Evolutionary conservation across 2,797 vertebrate genomes (phyloP).

Genomic region (Cyprinodon diabolis): DNA sequence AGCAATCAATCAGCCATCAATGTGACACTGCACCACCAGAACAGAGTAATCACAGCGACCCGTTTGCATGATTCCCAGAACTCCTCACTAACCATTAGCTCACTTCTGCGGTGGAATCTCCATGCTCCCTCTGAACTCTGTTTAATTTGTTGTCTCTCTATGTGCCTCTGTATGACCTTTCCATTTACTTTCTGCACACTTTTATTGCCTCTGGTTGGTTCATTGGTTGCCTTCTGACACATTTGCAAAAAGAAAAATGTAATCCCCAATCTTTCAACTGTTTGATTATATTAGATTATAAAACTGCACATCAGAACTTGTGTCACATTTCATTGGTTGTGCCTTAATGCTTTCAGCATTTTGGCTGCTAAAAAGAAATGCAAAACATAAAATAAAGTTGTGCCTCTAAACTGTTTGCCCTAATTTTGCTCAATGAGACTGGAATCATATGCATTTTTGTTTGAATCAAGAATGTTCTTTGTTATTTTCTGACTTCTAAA

Average conservation of each 20-base stretch:
- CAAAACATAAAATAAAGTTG: not conserved
- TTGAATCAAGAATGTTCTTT: not conserved
- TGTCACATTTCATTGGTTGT: not conserved
- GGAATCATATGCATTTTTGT: not conserved
- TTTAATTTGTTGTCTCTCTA: not conserved
- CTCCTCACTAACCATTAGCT: conserved; percentile 22
- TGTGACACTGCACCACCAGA: conserved; percentile 50
- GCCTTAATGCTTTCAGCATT: not conserved
- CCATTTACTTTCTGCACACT: conserved; percentile 44
- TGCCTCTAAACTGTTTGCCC: not conserved
- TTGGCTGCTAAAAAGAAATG: not conserved
- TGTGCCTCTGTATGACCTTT: conserved; percentile 27
- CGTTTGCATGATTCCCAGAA: conserved; percentile 14
- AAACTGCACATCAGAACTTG: not conserved
- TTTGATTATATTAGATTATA: too few species aligned
- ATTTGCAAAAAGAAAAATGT: not conserved
- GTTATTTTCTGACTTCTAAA: not conserved
- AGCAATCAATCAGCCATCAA: conserved; percentile 66
- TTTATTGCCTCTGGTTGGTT: conserved; percentile 37
- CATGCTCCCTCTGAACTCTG: conserved; percentile 19
- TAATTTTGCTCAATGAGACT: not conserved
- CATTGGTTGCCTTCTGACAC: conserved; percentile 40
- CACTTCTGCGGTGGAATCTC: conserved; percentile 25
- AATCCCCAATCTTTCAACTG: not conserved
- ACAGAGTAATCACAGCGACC: conserved; percentile 40